Evolutionary conservation across 2,797 vertebrate species (phyloP).

Genomic region (Diplodus sargus): DNA sequence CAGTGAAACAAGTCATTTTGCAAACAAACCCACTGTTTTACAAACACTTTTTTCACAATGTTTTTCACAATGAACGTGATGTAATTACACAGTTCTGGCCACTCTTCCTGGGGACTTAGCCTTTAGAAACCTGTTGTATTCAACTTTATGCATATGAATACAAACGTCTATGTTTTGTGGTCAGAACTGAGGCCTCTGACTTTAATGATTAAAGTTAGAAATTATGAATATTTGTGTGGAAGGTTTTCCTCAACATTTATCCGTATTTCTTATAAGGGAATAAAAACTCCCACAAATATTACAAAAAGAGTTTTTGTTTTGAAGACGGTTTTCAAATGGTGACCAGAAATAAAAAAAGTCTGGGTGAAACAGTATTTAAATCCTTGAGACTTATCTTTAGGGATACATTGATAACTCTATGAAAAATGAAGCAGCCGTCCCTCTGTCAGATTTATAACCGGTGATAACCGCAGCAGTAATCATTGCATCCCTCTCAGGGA

Average conservation of each 20-base stretch:
- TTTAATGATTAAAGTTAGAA: background rate
- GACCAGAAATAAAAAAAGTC: background rate
- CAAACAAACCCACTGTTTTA: too few species aligned
- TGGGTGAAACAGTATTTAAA: background rate
- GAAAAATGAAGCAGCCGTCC: constrained; percentile 8
- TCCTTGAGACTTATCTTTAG: constrained; percentile 2
- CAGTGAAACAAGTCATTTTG: too few species aligned
- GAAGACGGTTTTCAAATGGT: constrained; percentile 7
- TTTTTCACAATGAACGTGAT: too few species aligned
- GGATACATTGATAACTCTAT: constrained; percentile 21
- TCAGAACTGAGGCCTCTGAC: background rate
- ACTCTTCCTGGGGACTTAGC: too few species aligned
- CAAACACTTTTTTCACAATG: too few species aligned
- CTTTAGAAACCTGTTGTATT: too few species aligned
- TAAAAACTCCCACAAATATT: background rate
- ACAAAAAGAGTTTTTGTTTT: background rate
- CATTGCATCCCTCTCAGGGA: constrained; percentile 39
- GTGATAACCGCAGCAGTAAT: constrained; percentile 37
- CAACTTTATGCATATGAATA: background rate
- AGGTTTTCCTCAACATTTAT: background rate
- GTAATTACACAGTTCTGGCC: too few species aligned
- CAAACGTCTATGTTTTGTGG: background rate
- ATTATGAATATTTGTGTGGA: background rate
- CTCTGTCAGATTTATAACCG: constrained; percentile 28
- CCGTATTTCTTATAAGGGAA: background rate